Evolutionary conservation across 2,797 vertebrate genomes (phyloP).

Genomic region (Selene dorsalis): DNA sequence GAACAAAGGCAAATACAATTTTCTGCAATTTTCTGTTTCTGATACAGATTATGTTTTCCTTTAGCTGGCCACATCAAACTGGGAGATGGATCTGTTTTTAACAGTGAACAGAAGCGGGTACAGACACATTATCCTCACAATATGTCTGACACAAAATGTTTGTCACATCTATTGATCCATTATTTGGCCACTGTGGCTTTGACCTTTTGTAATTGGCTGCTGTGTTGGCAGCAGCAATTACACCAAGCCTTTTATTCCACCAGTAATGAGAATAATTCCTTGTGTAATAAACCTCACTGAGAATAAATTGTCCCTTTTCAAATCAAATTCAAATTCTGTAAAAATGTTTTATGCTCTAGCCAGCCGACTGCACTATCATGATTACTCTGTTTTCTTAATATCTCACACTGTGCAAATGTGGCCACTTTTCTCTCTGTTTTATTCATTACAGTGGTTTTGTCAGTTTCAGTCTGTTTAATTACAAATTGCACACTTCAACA

Average conservation of each 20-base stretch:
- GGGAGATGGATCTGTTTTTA: neutral
- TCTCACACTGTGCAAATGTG: neutral
- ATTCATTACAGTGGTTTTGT: neutral
- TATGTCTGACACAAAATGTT: constrained; percentile 13
- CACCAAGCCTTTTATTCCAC: constrained; percentile 24
- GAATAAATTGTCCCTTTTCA: constrained; percentile 27
- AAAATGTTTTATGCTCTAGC: constrained; percentile 30
- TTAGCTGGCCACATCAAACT: constrained; percentile 3
- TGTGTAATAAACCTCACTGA: constrained; percentile 7
- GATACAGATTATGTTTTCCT: constrained; percentile 9
- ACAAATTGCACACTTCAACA: constrained; percentile 15
- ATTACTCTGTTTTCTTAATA: constrained; percentile 26
- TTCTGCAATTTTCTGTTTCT: constrained; percentile 23
- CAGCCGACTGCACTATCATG: constrained; percentile 28
- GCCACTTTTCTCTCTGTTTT: neutral
- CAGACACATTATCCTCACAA: neutral
- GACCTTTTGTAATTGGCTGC: constrained; percentile 33
- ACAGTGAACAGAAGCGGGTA: neutral
- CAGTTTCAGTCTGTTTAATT: constrained; percentile 20
- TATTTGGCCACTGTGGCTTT: constrained; percentile 21
- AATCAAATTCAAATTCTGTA: constrained; percentile 26
- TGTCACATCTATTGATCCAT: constrained; percentile 13
- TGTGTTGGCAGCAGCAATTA: constrained; percentile 29
- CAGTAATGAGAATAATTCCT: constrained; percentile 30
- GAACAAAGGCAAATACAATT: constrained; percentile 36